A percentile compares a stretch with the other conserved stretches of the same genome.
These are phyloP conservation scores for Spicauda simplicius DNA, from an alignment of 2,888 invertebrate species.

Conservation along the genomic window DNA sequence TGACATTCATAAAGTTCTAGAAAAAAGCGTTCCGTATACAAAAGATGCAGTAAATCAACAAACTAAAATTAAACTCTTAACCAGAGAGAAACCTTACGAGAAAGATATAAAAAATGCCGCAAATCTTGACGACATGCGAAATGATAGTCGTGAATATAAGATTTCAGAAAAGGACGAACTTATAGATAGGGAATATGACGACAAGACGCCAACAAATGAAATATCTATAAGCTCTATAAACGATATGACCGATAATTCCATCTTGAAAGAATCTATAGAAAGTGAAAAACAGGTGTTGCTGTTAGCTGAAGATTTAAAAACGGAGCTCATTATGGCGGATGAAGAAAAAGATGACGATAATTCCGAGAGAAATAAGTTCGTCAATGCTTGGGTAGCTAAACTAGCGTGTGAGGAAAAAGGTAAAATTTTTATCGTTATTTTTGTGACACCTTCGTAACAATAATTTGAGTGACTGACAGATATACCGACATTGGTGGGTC, in stretches of 20 bases:
- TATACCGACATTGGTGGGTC: no score
- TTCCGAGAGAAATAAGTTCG: constrained; percentile 80
- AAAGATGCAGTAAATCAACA: constrained; percentile 61
- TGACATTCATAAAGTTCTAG: constrained; percentile 50
- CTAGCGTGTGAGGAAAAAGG: constrained; percentile 79
- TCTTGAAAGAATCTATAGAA: constrained; percentile 78
- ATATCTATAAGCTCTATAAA: constrained; percentile 78
- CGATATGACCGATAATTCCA: constrained; percentile 79
- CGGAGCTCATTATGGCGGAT: constrained; percentile 78
- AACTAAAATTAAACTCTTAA: constrained; percentile 61
- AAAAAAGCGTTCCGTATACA: constrained; percentile 43
- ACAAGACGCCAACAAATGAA: constrained; percentile 81
- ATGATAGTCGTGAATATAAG: constrained; percentile 59
- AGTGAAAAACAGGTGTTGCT: constrained; percentile 76
- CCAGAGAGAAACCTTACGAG: constrained; percentile 65
- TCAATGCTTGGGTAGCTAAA: constrained; percentile 77
- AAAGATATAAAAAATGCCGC: constrained; percentile 74
- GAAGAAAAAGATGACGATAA: constrained; percentile 82
- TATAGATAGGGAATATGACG: constrained; percentile 65
- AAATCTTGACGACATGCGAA: constrained; percentile 66
- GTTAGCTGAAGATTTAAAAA: constrained; percentile 78
- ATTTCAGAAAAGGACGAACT: constrained; percentile 60
- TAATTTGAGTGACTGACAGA: no score
- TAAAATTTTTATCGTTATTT: constrained; percentile 39
- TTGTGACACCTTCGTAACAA: no score